A percentile compares a stretch with the other conserved stretches of the same genome.
These are phyloP conservation scores for Pogonus chalceus DNA, from an alignment of 1,140 invertebrate genomes.

Conservation along the genomic window DNA sequence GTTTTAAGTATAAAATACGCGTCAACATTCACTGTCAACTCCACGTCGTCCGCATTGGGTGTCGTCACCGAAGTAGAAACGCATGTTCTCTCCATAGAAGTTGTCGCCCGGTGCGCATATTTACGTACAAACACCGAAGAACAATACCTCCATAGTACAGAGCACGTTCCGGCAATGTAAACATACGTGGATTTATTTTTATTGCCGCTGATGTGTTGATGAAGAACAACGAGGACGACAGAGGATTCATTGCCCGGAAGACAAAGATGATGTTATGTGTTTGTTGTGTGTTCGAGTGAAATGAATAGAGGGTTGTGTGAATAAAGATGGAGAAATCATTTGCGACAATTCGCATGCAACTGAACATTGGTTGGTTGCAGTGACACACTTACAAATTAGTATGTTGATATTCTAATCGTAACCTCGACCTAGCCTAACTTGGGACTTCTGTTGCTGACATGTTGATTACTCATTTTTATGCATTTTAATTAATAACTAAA, in stretches of 20 bases:
- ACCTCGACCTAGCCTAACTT: not conserved
- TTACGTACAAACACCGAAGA: not conserved
- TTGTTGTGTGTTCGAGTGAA: no score
- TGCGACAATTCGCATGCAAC: not conserved
- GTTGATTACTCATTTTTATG: no score
- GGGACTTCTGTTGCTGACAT: not conserved
- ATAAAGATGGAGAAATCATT: not conserved
- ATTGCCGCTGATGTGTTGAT: not conserved
- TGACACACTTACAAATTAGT: not conserved
- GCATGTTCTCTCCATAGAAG: not conserved
- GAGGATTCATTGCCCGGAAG: no score
- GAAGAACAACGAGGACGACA: no score
- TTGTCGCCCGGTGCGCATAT: not conserved
- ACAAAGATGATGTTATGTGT: no score
- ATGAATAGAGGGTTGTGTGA: no score
- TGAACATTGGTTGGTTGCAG: not conserved
- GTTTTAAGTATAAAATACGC: not conserved
- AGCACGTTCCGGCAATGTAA: not conserved
- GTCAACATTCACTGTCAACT: not conserved
- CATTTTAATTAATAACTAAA: no score
- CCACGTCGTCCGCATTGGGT: not conserved
- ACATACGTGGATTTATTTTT: constrained; percentile 7
- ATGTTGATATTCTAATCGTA: not conserved
- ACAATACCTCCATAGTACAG: no score
- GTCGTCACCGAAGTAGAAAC: not conserved